Base-by-base conservation (phyloP, 2,888 invertebrate species). In the Agriopis aurantiaria region DNA sequence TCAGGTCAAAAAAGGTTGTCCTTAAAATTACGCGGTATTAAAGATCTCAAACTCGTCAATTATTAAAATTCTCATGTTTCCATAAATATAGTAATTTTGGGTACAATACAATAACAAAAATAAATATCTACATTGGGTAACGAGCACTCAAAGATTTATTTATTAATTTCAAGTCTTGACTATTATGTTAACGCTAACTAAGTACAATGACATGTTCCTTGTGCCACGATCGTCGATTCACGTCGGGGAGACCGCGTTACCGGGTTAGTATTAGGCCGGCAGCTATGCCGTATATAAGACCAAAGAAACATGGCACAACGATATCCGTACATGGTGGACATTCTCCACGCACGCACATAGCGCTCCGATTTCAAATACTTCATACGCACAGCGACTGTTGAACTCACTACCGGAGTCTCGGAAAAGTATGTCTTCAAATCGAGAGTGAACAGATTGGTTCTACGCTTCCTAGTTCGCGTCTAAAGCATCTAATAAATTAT, bases 81-180 rank as follows among this genome's bases (percentile, higher is more conserved):
- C 87, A 90, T 91, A 91, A 89, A 91, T 90, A 91, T 91, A 90
- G 86, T 86, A 86, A 91, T 91, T 92, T 91, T 81, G 92, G 90
- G 84, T 89, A 92, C 89, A 92, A 91, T 90, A 92, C 85, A 87
- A 91, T 92, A 93, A 94, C 93, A 93, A 93, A 93, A 94, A 94
- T 94, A 94, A 93, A 93, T 93, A 94, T 94, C 93, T 94, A 93
- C 92, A 93, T 90, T 88, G 91, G 86, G 87, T 91, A 93, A 93
- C 92, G 91, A 92, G 88, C 90, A 89, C 89, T 87, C 91, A 86
- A 88, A 86, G 45, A 59, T 61, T 69, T 60, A 57, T 77, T 86
- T 85, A 85, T 90, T 87, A 88, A 88, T 90, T 91, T 88, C 87
- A 87, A 90, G 82, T 88, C 85, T 90, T 89, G 90, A 89, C 91